These are phyloP conservation scores for Diplolepis rosae DNA, from an alignment of 2,888 invertebrate genomes.

Conservation along the genomic window DNA sequence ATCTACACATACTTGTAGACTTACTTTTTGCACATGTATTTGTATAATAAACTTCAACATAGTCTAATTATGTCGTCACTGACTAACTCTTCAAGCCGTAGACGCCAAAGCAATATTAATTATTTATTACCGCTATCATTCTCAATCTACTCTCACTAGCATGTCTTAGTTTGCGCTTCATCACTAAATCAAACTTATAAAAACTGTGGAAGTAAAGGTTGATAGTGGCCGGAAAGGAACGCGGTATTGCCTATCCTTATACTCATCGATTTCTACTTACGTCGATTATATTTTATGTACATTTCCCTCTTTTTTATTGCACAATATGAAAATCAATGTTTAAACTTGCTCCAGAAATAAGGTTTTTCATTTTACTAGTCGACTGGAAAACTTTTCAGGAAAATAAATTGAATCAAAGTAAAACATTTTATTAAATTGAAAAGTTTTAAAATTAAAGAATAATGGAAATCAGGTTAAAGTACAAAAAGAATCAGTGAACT, in stretches of 20 bases:
- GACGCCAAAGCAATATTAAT: conserved; percentile 1
- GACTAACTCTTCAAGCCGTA: conserved; percentile 12
- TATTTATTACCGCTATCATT: conserved; percentile 26
- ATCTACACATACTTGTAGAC: neutral
- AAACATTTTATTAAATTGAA: neutral
- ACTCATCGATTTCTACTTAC: conserved; percentile 16
- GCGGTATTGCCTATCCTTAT: conserved; percentile 9
- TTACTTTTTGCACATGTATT: neutral
- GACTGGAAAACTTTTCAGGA: neutral
- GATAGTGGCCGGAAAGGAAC: conserved; percentile 10
- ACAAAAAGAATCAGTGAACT: too few species aligned
- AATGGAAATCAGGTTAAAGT: too few species aligned
- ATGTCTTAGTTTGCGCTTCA: conserved; percentile 20
- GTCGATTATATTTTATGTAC: neutral
- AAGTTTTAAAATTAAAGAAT: too few species aligned
- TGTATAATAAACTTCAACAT: conserved; percentile 3
- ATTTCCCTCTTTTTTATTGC: neutral
- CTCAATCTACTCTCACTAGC: neutral
- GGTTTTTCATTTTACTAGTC: neutral
- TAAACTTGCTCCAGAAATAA: neutral
- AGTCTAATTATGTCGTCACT: conserved; percentile 9
- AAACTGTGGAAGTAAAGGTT: neutral
- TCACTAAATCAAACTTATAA: conserved; percentile 20
- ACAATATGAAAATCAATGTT: conserved; percentile 1
- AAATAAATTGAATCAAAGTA: neutral